Percentiles rank a stretch among this genome's conserved stretches.
phyloP scores from a whole-genome alignment of 2,797 vertebrate genomes.

The Pipistrellus nathusii region DNA sequence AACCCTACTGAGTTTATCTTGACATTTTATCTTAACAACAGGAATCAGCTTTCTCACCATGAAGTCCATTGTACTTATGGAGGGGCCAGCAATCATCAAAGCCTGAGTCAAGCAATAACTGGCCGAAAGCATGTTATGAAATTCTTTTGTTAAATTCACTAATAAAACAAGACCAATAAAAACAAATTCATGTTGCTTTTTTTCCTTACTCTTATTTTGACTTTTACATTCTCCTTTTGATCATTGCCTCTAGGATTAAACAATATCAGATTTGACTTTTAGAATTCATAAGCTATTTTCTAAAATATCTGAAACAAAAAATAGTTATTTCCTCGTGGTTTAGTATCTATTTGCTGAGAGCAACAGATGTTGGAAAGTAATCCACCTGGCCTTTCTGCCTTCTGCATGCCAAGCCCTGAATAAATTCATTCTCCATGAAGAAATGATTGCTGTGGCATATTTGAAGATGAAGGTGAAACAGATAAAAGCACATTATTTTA shows the following conservation, averaged over 20 bases:
- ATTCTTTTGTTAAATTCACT: conserved; percentile 53
- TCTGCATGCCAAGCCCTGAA: background rate
- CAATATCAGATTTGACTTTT: conserved; percentile 40
- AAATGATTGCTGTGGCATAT: background rate
- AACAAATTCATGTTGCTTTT: conserved; percentile 18
- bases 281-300: background rate
- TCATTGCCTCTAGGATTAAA: background rate
- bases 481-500: conserved; percentile 13
- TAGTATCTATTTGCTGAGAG: conserved; percentile 24
- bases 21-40: conserved; percentile 63
- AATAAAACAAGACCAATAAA: conserved; percentile 62
- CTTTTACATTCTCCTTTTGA: conserved; percentile 58
- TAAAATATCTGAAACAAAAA: conserved; percentile 57
- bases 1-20: conserved; percentile 58
- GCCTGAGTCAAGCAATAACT: conserved; percentile 21
- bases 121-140: conserved; percentile 45
- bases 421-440: background rate
- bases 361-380: conserved; percentile 7
- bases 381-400: background rate
- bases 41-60: conserved; percentile 37
- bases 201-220: conserved; percentile 23
- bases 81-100: conserved; percentile 33
- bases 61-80: background rate
- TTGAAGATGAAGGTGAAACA: conserved; percentile 7
- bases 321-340: conserved; percentile 17